Evolutionary conservation across 2,888 invertebrate species (phyloP).

Genomic region (Pheosia tremula): DNA sequence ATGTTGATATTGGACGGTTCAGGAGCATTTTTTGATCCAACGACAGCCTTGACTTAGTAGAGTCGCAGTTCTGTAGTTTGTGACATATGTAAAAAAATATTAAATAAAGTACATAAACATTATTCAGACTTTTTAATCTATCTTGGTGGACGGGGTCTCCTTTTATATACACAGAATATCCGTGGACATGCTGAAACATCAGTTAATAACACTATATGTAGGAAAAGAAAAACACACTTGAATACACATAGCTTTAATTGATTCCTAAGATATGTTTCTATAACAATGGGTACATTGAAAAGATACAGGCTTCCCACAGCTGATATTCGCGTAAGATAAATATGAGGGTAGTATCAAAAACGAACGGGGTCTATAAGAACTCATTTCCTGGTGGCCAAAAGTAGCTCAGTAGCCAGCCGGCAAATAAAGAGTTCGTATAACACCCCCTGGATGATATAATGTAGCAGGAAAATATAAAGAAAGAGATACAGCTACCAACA

Average conservation of each 20-base stretch:
- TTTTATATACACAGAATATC: too few relatives aligned
- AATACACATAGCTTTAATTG: constrained; percentile 48
- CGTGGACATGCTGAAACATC: too few relatives aligned
- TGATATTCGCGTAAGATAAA: background rate
- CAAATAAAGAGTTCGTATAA: too few relatives aligned
- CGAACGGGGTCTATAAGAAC: too few relatives aligned
- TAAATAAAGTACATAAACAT: constrained; percentile 79
- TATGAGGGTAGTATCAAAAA: background rate
- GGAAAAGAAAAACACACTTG: constrained; percentile 27
- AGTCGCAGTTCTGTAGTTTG: constrained; percentile 82
- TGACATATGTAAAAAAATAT: constrained; percentile 73
- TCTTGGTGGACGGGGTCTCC: too few relatives aligned
- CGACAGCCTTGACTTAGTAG: constrained; percentile 74
- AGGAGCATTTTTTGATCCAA: constrained; percentile 78
- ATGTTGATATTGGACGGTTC: constrained; percentile 69
- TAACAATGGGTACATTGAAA: background rate
- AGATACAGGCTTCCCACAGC: background rate
- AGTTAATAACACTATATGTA: background rate
- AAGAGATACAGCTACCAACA: too few relatives aligned
- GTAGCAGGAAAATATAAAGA: too few relatives aligned
- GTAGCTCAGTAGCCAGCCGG: too few relatives aligned
- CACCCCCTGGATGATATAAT: too few relatives aligned
- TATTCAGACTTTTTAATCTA: constrained; percentile 5
- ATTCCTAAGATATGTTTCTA: constrained; percentile 4
- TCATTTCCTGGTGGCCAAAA: too few relatives aligned